Base-by-base conservation (phyloP, 1,140 invertebrate species). In the Pseudomyrmex flavicornis region DNA sequence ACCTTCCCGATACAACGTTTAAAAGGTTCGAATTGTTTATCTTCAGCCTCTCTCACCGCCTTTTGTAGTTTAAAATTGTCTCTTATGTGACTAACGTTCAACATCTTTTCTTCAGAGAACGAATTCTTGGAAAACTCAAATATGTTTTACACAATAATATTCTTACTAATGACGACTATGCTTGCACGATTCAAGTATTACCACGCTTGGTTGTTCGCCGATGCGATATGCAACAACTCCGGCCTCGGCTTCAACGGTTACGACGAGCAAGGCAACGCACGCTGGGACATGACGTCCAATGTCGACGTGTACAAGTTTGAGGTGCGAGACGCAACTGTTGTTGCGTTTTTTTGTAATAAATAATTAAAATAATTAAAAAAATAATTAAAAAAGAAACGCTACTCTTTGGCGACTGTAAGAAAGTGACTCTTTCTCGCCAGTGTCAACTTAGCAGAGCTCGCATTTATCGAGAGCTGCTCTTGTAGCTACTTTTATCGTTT, bases 191-290 rank as follows among this genome's bases (percentile, higher is more conserved):
- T 97, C 91, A 99, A 99, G 94, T 99, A 99, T 95, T 99, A 99
- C 94, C 98, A 99, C 92, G 99, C 98, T 3, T 99, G 99, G 98
- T 95, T 98, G 52, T 95, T 99, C 63, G 98, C 98, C 10, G 99
- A 99, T 93, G 97, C 98, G 0, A 97, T 99, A 86, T 99, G 98
- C 92, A 99, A 99, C 93, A 97, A 98, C 91, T 97, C 97, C 9
- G 99, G 99, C 1, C 95, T 99, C 84, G 98, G 98, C 12, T 99
- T 98, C 92, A 97, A 96, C 91, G 98, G 98, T 0, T 98, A 96
- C 89, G 95, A 97, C 89, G 94, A 96, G 54, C 93, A 97, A 82
- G 98, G 98, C 46, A 94, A 95, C 48, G 89, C 95, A 9, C 94
- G 95, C 75, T 99, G 98, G 98, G 97, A 99, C 94, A 95, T 98